Evolutionary conservation across 2,888 invertebrate genomes (phyloP).

Genomic region (Galerucella calmariensis): DNA sequence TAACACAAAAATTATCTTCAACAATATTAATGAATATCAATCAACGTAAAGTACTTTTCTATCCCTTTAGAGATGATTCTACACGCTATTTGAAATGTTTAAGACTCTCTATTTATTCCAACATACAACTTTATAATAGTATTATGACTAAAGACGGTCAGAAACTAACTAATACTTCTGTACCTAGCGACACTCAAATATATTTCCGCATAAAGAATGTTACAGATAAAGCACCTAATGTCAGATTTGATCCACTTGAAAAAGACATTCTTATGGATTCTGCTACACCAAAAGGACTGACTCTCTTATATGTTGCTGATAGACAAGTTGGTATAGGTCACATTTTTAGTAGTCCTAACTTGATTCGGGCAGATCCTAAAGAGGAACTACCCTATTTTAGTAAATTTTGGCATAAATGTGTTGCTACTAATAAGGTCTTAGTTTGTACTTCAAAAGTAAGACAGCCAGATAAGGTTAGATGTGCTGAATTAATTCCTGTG

Average conservation of each 20-base stretch:
- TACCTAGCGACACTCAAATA: constrained; percentile 14
- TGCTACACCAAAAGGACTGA: constrained; percentile 48
- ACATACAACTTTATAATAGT: constrained; percentile 43
- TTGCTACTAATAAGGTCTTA: constrained; percentile 54
- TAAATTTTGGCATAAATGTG: constrained; percentile 57
- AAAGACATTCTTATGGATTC: constrained; percentile 39
- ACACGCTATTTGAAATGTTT: constrained; percentile 46
- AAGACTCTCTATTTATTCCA: constrained; percentile 16
- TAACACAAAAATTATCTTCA: constrained; percentile 49
- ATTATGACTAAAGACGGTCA: constrained; percentile 46
- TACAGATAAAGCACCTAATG: constrained; percentile 8
- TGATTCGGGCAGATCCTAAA: constrained; percentile 49
- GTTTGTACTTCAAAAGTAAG: constrained; percentile 52
- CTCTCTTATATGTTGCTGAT: constrained; percentile 51
- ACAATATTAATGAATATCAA: constrained; percentile 45
- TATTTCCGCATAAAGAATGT: constrained; percentile 9
- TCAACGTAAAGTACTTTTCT: constrained; percentile 49
- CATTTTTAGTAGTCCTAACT: constrained; percentile 36
- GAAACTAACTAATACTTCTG: constrained; percentile 43
- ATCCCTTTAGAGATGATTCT: constrained; percentile 50
- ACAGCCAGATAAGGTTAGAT: constrained; percentile 44
- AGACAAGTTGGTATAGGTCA: constrained; percentile 49
- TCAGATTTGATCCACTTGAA: constrained; percentile 48
- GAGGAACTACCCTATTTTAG: constrained; percentile 51
- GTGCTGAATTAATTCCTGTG: constrained; percentile 51